phyloP scores from a whole-genome alignment of 2,113 vertebrate genomes.

The Zosterops japonicus region DNA sequence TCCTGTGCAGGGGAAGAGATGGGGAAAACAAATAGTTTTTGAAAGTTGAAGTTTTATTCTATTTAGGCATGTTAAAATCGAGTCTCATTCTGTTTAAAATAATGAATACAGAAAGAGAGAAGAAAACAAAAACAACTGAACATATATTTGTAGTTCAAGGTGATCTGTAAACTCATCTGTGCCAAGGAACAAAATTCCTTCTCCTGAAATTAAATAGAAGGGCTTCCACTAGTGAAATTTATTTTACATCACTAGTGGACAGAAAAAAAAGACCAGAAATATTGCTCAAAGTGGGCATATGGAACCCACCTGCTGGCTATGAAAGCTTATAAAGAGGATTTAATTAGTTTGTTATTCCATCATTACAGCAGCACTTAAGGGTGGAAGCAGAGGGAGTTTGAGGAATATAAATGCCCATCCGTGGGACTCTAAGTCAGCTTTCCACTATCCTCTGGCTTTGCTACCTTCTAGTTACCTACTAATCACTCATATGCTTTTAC shows the following conservation, averaged over 20 bases:
- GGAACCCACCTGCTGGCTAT: background rate
- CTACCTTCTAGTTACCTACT: background rate
- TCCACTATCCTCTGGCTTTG: background rate
- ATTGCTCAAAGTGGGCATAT: background rate
- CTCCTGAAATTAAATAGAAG: slow-evolving; percentile 11
- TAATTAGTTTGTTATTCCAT: background rate
- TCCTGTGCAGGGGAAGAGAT: slow-evolving; percentile 43
- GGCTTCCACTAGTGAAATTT: background rate
- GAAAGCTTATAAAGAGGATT: background rate
- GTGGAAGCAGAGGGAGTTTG: background rate
- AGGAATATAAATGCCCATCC: background rate
- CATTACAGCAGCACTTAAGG: background rate
- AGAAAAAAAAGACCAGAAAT: background rate
- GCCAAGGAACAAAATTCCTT: background rate
- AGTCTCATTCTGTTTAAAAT: background rate
- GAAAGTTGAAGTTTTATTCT: slow-evolving; percentile 16
- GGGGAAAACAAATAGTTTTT: slow-evolving; percentile 41
- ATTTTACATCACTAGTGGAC: background rate
- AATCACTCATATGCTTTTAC: background rate
- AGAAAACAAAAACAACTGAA: background rate
- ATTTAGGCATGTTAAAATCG: background rate
- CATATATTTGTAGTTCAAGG: background rate
- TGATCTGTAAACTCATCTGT: background rate
- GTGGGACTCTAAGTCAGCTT: background rate
- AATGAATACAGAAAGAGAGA: background rate